These are phyloP conservation scores for Aphelenchoides besseyi DNA, from an alignment of 1,140 invertebrate genomes.

Conservation along the genomic window DNA sequence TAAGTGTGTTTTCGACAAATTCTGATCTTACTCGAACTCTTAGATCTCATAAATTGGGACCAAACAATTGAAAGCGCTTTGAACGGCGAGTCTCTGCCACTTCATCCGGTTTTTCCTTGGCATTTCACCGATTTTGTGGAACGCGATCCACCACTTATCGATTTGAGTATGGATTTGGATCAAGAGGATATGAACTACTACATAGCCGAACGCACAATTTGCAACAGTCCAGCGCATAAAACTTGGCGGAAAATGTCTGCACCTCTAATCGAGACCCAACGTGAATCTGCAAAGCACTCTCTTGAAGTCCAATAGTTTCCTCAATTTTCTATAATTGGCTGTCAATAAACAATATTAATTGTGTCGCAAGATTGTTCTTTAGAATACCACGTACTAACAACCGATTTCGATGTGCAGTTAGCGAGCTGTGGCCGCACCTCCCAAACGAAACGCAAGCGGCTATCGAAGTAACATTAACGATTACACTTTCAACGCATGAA, in stretches of 20 bases:
- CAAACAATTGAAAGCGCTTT: slow-evolving; percentile 49
- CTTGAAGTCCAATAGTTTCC: too few species aligned
- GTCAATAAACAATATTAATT: too few species aligned
- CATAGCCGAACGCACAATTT: slow-evolving; percentile 24
- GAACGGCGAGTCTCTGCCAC: slow-evolving; percentile 40
- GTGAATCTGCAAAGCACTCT: not conserved
- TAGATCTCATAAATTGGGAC: slow-evolving; percentile 58
- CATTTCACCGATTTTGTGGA: slow-evolving; percentile 59
- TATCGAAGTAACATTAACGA: too few species aligned
- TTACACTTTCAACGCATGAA: too few species aligned
- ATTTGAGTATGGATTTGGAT: slow-evolving; percentile 53
- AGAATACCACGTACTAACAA: too few species aligned
- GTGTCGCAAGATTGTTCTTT: too few species aligned
- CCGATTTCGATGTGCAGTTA: too few species aligned
- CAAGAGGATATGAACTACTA: slow-evolving; percentile 35
- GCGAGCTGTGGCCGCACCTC: too few species aligned
- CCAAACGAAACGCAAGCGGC: too few species aligned
- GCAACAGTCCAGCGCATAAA: slow-evolving; percentile 32
- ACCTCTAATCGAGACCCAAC: slow-evolving; percentile 1
- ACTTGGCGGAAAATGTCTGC: slow-evolving; percentile 24
- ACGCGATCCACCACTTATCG: slow-evolving; percentile 56
- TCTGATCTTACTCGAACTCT: slow-evolving; percentile 11
- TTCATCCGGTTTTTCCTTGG: slow-evolving; percentile 57
- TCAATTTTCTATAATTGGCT: too few species aligned
- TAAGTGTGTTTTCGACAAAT: slow-evolving; percentile 36